Conservation (phyloP, 2,797 vertebrate genomes). For the Malurus leucopterus region DNA sequence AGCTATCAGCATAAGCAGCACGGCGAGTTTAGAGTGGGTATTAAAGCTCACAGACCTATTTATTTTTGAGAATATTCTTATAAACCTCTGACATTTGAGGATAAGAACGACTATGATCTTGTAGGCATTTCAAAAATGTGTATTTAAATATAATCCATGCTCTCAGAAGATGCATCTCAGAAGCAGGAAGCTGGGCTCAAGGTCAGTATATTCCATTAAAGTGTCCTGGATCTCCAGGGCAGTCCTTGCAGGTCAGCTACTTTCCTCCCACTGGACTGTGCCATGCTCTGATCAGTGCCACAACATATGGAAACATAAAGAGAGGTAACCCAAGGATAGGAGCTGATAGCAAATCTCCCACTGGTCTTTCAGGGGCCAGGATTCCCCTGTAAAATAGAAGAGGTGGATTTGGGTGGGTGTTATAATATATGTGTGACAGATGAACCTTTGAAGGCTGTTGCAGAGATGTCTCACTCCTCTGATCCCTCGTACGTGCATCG, state of each 20-base stretch:
- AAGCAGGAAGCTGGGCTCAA: neutral
- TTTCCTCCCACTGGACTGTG: neutral
- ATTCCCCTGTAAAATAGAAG: neutral
- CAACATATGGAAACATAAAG: neutral
- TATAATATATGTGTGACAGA: neutral
- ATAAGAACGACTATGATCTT: neutral
- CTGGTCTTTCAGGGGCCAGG: neutral
- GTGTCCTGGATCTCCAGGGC: neutral
- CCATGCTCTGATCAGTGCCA: neutral
- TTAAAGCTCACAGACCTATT: neutral
- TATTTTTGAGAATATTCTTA: neutral
- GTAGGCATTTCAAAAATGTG: neutral
- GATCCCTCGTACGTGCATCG: neutral
- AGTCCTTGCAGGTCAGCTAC: neutral
- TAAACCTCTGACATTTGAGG: neutral
- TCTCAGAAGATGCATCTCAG: neutral
- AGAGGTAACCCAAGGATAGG: neutral
- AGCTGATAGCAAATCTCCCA: accelerated
- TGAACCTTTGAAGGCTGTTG: neutral
- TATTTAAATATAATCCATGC: neutral
- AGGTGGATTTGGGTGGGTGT: neutral
- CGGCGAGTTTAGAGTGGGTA: neutral
- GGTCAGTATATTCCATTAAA: neutral
- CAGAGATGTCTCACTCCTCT: neutral
- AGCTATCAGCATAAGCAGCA: neutral